These are phyloP conservation scores for Bombylius discolor DNA, from an alignment of 2,888 invertebrate species.

Conservation along the genomic window DNA sequence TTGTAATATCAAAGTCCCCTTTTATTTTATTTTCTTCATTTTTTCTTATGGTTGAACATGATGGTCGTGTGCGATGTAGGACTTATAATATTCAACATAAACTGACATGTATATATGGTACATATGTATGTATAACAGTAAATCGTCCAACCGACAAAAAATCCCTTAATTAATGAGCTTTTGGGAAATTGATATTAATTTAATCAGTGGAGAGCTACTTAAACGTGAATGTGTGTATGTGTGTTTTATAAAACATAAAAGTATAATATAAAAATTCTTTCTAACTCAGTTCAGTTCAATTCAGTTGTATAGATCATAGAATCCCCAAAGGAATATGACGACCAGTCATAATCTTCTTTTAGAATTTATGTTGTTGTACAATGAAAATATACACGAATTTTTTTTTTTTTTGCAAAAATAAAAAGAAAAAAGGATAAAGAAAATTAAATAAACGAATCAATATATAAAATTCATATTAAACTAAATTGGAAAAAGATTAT, in stretches of 20 bases:
- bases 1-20: too few species aligned
- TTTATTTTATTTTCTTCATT: too few species aligned
- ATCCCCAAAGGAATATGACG: constrained; percentile 4
- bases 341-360: constrained; percentile 7
- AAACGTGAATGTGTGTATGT: neutral
- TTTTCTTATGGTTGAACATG: too few species aligned
- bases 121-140: too few species aligned
- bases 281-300: neutral
- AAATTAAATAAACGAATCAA: neutral
- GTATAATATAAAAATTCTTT: neutral
- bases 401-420: too few species aligned
- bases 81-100: too few species aligned
- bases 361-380: neutral
- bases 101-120: too few species aligned
- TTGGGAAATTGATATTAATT: constrained; percentile 9
- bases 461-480: neutral
- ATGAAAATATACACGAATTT: too few species aligned
- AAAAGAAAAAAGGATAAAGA: too few species aligned
- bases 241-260: neutral
- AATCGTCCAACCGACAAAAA: neutral
- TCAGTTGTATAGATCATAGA: constrained; percentile 1
- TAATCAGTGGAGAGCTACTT: neutral
- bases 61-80: too few species aligned
- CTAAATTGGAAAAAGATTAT: too few species aligned
- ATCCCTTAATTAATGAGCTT: constrained; percentile 10